Conservation (phyloP, 2,797 vertebrate genomes). For the Jordanella pulchra region DNA sequence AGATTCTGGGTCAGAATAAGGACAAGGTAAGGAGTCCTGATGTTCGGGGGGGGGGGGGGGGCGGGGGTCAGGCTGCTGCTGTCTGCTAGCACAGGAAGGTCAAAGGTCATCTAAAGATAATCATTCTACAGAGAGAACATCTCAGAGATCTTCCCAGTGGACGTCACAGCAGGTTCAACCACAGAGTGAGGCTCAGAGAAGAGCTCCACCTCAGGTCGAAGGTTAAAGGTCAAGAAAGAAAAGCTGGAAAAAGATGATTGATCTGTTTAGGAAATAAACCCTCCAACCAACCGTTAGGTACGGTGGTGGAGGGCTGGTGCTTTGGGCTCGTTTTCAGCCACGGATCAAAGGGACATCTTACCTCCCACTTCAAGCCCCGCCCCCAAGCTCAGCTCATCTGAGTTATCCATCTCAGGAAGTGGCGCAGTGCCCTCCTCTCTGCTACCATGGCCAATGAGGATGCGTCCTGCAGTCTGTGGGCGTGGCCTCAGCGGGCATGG, state of each 20-base stretch:
- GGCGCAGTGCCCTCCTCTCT: not conserved
- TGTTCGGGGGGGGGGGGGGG: no score
- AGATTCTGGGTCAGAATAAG: not conserved
- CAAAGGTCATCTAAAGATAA: no score
- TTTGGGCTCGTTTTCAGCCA: not conserved
- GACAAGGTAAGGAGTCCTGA: no score
- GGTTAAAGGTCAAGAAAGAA: not conserved
- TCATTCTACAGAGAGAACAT: no score
- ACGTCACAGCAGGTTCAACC: not conserved
- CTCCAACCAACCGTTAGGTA: no score
- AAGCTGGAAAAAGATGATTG: not conserved
- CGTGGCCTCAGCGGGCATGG: not conserved
- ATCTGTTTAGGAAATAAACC: no score
- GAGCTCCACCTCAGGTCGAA: not conserved
- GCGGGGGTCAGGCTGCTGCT: no score
- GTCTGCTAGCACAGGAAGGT: no score
- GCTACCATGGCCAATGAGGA: slow-evolving; percentile 5
- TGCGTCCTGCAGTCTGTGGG: not conserved
- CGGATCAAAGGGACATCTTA: not conserved
- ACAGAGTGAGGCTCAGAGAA: not conserved
- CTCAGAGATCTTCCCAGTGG: no score
- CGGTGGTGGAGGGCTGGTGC: no score
- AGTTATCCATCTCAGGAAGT: not conserved
- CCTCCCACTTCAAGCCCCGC: slow-evolving; percentile 12
- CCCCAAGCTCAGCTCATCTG: slow-evolving; percentile 1